Evolutionary conservation across 2,888 invertebrate genomes (phyloP).

Genomic region (Incurvaria masculella): DNA sequence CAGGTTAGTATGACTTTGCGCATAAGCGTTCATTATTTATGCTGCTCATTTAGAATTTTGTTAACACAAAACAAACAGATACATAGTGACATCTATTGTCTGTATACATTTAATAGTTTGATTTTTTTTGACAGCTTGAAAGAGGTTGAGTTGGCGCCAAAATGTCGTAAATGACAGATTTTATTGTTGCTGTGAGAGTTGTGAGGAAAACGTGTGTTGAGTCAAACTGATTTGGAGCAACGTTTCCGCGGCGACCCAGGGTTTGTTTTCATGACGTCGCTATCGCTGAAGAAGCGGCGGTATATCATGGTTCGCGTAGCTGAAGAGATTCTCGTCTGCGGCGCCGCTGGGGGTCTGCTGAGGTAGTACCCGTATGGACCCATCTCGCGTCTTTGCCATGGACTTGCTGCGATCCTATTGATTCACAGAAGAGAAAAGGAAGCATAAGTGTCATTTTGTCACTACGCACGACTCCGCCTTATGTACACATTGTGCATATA

Average conservation of each 20-base stretch:
- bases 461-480: no score
- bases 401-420: conserved; percentile 59
- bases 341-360: conserved; percentile 38
- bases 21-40: conserved; percentile 21
- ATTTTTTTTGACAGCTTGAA: no score
- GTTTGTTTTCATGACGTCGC: conserved; percentile 32
- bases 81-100: conserved; percentile 37
- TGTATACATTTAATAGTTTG: no score
- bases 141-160: no score
- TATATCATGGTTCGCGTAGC: conserved; percentile 21
- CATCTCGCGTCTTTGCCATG: conserved; percentile 58
- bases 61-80: conserved; percentile 30
- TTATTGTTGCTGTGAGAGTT: no score
- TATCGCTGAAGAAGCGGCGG: conserved; percentile 37
- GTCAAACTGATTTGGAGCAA: conserved; percentile 40
- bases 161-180: no score
- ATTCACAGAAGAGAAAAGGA: no score
- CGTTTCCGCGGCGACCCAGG: conserved; percentile 34
- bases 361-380: conserved; percentile 60
- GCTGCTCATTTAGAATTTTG: conserved; percentile 22
- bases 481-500: no score
- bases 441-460: no score
- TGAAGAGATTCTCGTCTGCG: conserved; percentile 23
- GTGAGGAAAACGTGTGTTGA: no score
- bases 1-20: conserved; percentile 60